Evolutionary conservation across 1,140 invertebrate genomes (phyloP), one percentile per base, ranked within the genome.

Genomic region (Triops longicaudatus): DNA sequence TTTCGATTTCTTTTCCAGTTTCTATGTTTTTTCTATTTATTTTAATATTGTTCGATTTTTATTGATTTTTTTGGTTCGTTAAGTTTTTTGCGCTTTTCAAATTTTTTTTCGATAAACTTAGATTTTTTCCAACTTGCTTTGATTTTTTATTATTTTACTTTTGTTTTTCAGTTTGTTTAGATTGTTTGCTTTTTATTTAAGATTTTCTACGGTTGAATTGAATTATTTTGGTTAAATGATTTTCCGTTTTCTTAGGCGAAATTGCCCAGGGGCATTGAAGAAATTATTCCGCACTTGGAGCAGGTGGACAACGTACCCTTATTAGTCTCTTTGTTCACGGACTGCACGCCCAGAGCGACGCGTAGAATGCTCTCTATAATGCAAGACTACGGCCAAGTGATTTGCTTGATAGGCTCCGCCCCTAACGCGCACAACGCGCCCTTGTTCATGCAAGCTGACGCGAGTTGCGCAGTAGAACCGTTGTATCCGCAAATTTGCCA

Each of bases 231-330:
- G 31, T 4, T 2, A 37, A 7, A 4, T 37, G 14, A 37, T 76
- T 28, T 76, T 7, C 5, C 26, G 42, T 43, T 76, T 76, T 50
- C 26, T 26, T 75, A 93, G 88, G 94, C 97, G 1, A 97, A 98
- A 85, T 85, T 99, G 76, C 97, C 97, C 0, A 88, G 94, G 75
- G 97, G 97, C 41, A 98, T 98, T 79, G 94, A 98, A 81, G 97
- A 98, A 84, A 98, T 98, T 79, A 88, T 96, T 27, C 96, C 96
- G 0, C 97, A 99, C 84, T 89, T 99, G 77, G 92, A 97, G 83
- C 88, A 93, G 80, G 94, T 98, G 79, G 97, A 99, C 83, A 98
- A 98, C 86, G 97, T 99, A 43, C 97, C 97, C 1, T 85, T 99
- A 12, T 87, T 98, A 71, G 97, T 99, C 1, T 98, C 96, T 0